These are phyloP conservation scores for Cylloceria caligata DNA, from an alignment of 2,888 invertebrate species.

Conservation along the genomic window DNA sequence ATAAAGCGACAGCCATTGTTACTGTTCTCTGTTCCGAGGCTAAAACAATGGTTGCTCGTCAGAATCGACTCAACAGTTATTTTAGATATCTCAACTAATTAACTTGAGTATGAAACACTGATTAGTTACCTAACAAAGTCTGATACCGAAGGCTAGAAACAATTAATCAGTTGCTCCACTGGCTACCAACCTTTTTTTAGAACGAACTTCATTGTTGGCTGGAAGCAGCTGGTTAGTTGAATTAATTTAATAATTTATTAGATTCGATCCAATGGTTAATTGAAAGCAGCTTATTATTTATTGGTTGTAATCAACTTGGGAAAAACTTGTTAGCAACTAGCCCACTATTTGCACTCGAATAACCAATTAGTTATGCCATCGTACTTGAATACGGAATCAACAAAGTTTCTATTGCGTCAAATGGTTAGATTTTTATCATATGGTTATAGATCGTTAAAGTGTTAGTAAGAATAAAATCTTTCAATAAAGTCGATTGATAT, in stretches of 20 bases:
- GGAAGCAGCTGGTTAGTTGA: neutral
- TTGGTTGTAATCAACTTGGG: no score
- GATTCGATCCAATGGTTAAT: neutral
- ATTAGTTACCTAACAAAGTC: neutral
- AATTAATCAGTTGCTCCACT: no score
- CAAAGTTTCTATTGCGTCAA: neutral
- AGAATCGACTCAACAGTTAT: neutral
- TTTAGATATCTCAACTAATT: neutral
- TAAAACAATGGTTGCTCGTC: neutral
- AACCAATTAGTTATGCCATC: neutral
- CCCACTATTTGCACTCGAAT: neutral
- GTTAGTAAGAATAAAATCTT: constrained; percentile 17
- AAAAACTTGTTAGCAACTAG: neutral
- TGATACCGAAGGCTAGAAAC: no score
- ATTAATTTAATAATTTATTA: neutral
- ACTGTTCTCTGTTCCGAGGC: constrained; percentile 13
- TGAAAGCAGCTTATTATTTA: no score
- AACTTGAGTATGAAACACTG: neutral
- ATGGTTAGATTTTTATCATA: neutral
- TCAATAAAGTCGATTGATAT: neutral
- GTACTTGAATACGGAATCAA: neutral
- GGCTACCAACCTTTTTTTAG: no score
- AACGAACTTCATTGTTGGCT: neutral
- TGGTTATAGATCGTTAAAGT: neutral
- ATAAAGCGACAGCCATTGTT: neutral